Base-by-base conservation (phyloP, 2,888 invertebrate species). In the Asteroscopus sphinx region DNA sequence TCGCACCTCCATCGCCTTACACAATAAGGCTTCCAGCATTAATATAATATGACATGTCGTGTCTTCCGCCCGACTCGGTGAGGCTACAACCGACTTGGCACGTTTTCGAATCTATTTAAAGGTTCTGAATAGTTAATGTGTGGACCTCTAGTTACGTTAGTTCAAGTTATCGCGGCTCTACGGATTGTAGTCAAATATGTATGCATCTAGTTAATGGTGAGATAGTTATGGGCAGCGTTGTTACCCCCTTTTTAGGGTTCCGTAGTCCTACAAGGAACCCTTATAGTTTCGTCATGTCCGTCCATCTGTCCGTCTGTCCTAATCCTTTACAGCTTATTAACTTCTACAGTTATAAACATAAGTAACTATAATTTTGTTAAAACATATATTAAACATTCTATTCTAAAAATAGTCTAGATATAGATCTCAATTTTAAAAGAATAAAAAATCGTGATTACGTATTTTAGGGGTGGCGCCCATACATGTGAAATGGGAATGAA, bases 51-150 rank as follows among this genome's bases (percentile, higher is more conserved):
- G 84, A 79, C 78, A 73, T 51, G 62, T 71, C 72, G 68, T 68
- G 61, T 65, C 64, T 62, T 52, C 46, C 25, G 36, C 54, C 55
- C 61, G 49, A 66, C 68, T 63, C 48, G 48, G 55, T 45, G 52
- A 55, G 61, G 66, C 45, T 63, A 61, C 55, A 41, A 16, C 54
- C 81, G 79, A 86, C 79, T 87, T 89, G 87, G 88, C 90, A 91
- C 91, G 90, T 89, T 88, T 90, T 90, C 87, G 88, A 90, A 91
- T 87, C 91, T 91, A 90, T 92, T 91, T 91, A 90, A 90, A 90
- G 82, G 80, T 77, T 64, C 65, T 92, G 89, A 91, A 92, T 91
- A 83, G 75, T 90, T 92, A 89, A 92, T 89, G 77, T 70, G 72
- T 63, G 77, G 66, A 68, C 73, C 57, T 67, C 51, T 51, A 68